A percentile compares a stretch with the other conserved stretches of the same genome.
Evolutionary conservation across 2,797 vertebrate species (phyloP).

Genomic region (Rhinophrynus dorsalis): DNA sequence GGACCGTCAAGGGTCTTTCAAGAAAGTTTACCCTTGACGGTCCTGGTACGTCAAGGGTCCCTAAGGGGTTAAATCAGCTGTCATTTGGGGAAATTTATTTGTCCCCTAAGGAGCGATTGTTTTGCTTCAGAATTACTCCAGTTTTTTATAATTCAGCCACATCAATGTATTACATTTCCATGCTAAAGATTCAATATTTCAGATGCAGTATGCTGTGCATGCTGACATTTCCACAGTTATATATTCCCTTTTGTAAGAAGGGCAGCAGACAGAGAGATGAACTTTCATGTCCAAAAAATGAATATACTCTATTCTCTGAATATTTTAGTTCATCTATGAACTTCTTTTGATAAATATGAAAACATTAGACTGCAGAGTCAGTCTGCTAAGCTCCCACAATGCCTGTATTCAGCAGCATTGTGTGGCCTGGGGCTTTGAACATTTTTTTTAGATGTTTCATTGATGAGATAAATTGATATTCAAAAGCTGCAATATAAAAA

Average conservation of each 20-base stretch:
- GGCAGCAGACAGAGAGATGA: constrained; percentile 2
- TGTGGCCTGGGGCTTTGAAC: constrained; percentile 14
- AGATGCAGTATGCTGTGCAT: no score
- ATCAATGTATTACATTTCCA: no score
- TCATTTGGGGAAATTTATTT: no score
- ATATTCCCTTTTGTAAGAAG: constrained; percentile 1
- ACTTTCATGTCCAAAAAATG: constrained; percentile 16
- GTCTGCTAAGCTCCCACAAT: neutral
- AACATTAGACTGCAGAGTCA: constrained; percentile 9
- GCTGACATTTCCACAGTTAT: no score
- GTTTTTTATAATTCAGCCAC: no score
- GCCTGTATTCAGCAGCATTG: neutral
- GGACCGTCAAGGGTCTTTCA: no score
- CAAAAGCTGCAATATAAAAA: constrained; percentile 15
- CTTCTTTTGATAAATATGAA: constrained; percentile 17
- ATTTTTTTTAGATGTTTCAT: neutral
- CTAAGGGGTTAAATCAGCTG: no score
- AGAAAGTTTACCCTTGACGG: no score
- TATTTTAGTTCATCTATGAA: constrained; percentile 23
- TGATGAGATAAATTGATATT: constrained; percentile 20
- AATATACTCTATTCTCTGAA: constrained; percentile 16
- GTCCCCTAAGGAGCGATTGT: no score
- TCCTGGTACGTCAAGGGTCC: no score
- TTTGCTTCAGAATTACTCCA: no score
- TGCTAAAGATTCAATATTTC: no score